A percentile compares a stretch with the other conserved stretches of the same genome.
Evolutionary conservation across 2,888 invertebrate genomes (phyloP).

Genomic region (Steromphala cineraria): DNA sequence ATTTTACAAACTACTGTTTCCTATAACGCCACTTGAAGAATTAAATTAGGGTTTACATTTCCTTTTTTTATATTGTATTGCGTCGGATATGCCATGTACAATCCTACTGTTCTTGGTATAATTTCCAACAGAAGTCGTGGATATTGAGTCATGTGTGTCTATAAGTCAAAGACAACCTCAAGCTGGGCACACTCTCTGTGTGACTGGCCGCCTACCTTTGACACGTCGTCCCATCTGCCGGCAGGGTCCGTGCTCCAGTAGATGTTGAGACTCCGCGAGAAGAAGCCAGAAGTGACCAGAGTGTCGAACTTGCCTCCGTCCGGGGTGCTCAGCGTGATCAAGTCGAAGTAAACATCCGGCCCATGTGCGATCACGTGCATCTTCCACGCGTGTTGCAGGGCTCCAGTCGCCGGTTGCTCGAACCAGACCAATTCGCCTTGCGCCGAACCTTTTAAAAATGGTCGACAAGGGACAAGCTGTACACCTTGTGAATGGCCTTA

Average conservation of each 20-base stretch:
- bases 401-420: constrained; percentile 48
- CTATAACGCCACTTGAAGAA: too few relatives aligned
- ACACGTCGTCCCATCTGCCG: constrained; percentile 45
- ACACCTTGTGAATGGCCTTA: too few relatives aligned
- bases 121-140: too few relatives aligned
- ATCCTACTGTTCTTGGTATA: too few relatives aligned
- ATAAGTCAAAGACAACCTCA: too few relatives aligned
- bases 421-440: constrained; percentile 60
- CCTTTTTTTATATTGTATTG: too few relatives aligned
- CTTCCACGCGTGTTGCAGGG: constrained; percentile 46
- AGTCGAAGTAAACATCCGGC: constrained; percentile 52
- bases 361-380: constrained; percentile 50
- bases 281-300: constrained; percentile 62
- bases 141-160: too few relatives aligned
- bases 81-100: too few relatives aligned
- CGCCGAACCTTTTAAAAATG: constrained; percentile 45
- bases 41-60: too few relatives aligned
- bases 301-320: constrained; percentile 42
- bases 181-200: too few relatives aligned
- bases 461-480: too few relatives aligned
- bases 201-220: constrained; percentile 37
- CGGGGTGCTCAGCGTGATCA: constrained; percentile 42
- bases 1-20: too few relatives aligned
- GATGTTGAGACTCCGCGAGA: constrained; percentile 54
- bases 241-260: constrained; percentile 55